Percentiles rank a stretch among this genome's conserved stretches.
Conservation (phyloP, 1,140 invertebrate species). For the Araneus ventricosus region DNA sequence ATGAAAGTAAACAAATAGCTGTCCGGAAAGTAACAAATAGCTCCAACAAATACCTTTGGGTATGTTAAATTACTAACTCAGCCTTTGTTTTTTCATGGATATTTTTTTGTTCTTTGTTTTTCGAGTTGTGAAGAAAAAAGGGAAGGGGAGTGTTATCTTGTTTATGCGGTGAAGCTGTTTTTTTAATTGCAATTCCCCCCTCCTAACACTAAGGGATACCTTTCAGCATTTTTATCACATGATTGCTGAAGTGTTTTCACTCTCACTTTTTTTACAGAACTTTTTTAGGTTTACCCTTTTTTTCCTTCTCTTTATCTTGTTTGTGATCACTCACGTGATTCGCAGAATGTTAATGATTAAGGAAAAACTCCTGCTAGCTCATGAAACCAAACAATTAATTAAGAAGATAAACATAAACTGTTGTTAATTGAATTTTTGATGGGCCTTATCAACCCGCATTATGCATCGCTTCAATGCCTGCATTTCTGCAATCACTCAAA, state of each 20-base stretch:
- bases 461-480: neutral
- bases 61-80: slow-evolving; percentile 33
- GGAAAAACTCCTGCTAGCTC: neutral
- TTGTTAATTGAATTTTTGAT: slow-evolving; percentile 68
- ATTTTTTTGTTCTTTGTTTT: slow-evolving; percentile 18
- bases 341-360: slow-evolving; percentile 46
- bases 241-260: slow-evolving; percentile 13
- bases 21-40: slow-evolving; percentile 60
- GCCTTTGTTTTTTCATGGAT: neutral
- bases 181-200: slow-evolving; percentile 39
- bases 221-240: slow-evolving; percentile 57
- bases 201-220: neutral
- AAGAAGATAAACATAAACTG: slow-evolving; percentile 42
- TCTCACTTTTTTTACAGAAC: neutral
- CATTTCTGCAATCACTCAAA: slow-evolving; percentile 9
- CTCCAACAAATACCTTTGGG: slow-evolving; percentile 63
- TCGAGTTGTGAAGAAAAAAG: neutral
- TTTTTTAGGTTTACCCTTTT: neutral
- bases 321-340: slow-evolving; percentile 36
- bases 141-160: slow-evolving; percentile 40
- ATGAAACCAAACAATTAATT: slow-evolving; percentile 55
- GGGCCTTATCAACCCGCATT: slow-evolving; percentile 22
- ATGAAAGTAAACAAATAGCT: slow-evolving; percentile 72
- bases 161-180: slow-evolving; percentile 48
- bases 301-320: neutral